Evolutionary conservation across 2,113 vertebrate species (phyloP), one percentile per base, ranked within the genome.

Genomic region (Vimba vimba): DNA sequence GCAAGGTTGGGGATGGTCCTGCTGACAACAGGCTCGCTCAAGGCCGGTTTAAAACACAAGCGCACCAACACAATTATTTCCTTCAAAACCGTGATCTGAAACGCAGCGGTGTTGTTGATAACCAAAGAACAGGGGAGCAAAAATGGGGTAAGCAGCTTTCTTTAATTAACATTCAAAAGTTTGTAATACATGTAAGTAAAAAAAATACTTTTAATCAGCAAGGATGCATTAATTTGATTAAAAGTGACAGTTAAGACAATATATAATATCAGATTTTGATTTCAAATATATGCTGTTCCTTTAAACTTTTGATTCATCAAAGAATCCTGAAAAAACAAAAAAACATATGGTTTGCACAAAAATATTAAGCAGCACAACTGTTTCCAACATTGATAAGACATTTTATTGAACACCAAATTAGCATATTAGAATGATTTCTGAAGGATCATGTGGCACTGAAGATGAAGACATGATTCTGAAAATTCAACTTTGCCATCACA

Each of bases 1-100:
- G 79, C 62, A 82, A 69, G 79, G 60, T n/a, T 64, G 79, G 25
- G 62, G 60, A 69, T 6, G 62, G 39, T 47, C 62, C 25, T 50
- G 45, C 62, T 69, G 79, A 36, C 19, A 11, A 52, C 25, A 3
- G 62, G 45, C 43, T 69, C 25, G 10, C 7, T 81, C 39, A 21
- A 47, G 17, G 79, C 45, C 10, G 21, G 11, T 21, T 68, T 69
- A 15, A 85, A 60, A 85, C 19, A 66, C 19, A 62, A 47, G 52
- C 13, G n/a, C 82, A 75, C 0, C 4, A n/a, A 3, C 33, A 27
- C 55, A 21, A 47, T 23, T 11, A 60, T 79, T 62, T 79, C 78
- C 21, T 45, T 62, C 19, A 57, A 59, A 78, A 78, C 36, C 2
- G 21, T 25, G 57, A 47, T 66, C n/a, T 66, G 60, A 45, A 64